Percentiles rank a stretch among this genome's conserved stretches.
phyloP scores from a whole-genome alignment of 2,888 invertebrate species.

The Tetragonula carbonaria region DNA sequence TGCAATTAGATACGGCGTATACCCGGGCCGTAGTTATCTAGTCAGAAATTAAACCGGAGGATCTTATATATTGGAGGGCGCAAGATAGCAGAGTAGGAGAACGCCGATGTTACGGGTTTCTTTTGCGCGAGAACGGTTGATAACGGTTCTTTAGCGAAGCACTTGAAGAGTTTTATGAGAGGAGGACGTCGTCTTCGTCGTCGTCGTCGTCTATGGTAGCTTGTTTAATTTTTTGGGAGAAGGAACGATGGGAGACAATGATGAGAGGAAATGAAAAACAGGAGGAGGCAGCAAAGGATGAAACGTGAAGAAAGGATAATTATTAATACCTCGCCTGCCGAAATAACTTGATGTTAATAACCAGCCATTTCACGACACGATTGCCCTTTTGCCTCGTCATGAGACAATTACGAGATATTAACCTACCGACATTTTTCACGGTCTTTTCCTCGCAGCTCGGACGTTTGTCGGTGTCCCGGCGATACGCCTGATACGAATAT shows the following conservation, averaged over 20 bases:
- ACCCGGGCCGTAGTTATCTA: conserved; percentile 68
- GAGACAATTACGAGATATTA: conserved; percentile 43
- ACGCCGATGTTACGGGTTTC: not conserved
- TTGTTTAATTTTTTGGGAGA: conserved; percentile 26
- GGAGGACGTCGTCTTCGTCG: not conserved
- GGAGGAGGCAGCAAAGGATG: not conserved
- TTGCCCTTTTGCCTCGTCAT: conserved; percentile 22
- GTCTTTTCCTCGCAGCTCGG: conserved; percentile 2
- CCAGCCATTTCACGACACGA: conserved; percentile 31
- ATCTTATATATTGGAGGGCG: conserved; percentile 43
- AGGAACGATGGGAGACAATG: not conserved
- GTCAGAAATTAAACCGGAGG: conserved; percentile 65
- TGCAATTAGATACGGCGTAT: conserved; percentile 72
- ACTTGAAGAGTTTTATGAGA: conserved; percentile 37
- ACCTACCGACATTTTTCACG: conserved; percentile 28
- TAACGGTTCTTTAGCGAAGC: conserved; percentile 27
- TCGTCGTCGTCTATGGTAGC: conserved; percentile 28
- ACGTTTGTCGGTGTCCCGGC: not conserved
- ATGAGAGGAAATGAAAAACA: not conserved
- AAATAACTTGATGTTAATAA: conserved; percentile 44
- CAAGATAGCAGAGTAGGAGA: not conserved
- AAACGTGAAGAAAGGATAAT: conserved; percentile 8
- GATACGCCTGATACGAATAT: not conserved
- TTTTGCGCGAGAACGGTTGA: conserved; percentile 12
- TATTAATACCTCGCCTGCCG: conserved; percentile 32